A percentile compares a stretch with the other conserved stretches of the same genome.
phyloP scores from a whole-genome alignment of 2,888 invertebrate genomes.

The Leptopilina drosophilae region DNA sequence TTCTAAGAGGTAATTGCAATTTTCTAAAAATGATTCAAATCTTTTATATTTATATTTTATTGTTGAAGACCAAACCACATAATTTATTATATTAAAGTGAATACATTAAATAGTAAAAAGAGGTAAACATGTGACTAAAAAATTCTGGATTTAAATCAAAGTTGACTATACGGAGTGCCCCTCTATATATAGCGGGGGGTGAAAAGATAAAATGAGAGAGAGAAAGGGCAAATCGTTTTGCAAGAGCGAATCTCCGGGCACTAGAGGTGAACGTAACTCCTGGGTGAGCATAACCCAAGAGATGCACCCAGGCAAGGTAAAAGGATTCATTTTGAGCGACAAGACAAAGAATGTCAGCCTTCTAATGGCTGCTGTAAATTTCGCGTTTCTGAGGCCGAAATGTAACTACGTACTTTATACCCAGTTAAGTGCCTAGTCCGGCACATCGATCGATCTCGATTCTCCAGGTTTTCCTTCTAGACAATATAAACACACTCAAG shows the following conservation, averaged over 20 bases:
- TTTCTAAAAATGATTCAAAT: no score
- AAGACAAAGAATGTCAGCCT: constrained; percentile 73
- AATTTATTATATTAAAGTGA: no score
- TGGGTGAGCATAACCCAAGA: constrained; percentile 52
- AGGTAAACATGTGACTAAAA: not conserved
- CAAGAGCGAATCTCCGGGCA: constrained; percentile 59
- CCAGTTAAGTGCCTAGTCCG: constrained; percentile 34
- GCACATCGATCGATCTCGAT: constrained; percentile 31
- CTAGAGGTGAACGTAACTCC: constrained; percentile 51
- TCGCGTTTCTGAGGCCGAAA: constrained; percentile 62
- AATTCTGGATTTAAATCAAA: constrained; percentile 46
- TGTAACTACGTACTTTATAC: constrained; percentile 36
- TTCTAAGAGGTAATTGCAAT: no score
- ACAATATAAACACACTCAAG: constrained; percentile 11
- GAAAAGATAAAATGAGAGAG: constrained; percentile 52
- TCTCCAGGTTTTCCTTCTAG: constrained; percentile 15
- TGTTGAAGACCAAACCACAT: no score
- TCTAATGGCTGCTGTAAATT: constrained; percentile 73
- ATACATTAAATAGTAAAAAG: not conserved
- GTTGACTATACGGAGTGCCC: constrained; percentile 16
- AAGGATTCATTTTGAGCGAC: constrained; percentile 65
- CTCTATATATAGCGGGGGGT: constrained; percentile 43
- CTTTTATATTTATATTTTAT: no score
- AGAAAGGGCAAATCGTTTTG: constrained; percentile 65
- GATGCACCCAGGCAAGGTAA: constrained; percentile 47